Evolutionary conservation across 1,140 invertebrate species (phyloP).

Genomic region (Limonius californicus): DNA sequence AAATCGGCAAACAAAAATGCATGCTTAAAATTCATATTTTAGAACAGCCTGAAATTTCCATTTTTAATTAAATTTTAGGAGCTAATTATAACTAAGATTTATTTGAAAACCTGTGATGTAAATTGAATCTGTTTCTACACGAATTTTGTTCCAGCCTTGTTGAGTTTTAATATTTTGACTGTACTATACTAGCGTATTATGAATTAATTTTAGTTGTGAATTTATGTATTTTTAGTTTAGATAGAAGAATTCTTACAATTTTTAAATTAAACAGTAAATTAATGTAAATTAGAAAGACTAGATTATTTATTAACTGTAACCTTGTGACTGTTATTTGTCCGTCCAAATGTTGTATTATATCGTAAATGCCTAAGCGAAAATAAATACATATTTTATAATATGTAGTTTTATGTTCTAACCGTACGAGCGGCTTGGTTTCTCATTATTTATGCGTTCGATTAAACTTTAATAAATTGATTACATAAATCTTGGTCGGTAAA

Average conservation of each 20-base stretch:
- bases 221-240: background rate
- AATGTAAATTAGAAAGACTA: background rate
- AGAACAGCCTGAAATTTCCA: no score
- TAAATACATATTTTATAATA: background rate
- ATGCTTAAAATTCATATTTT: no score
- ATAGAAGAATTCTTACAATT: background rate
- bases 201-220: background rate
- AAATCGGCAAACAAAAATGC: no score
- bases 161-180: background rate
- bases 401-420: no score
- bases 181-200: background rate
- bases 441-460: background rate
- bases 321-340: background rate
- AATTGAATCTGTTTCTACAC: background rate
- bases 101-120: background rate
- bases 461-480: constrained; percentile 7
- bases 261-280: no score
- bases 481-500: no score
- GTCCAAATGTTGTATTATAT: background rate
- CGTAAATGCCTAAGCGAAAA: background rate
- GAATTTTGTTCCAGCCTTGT: background rate
- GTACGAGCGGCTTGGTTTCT: background rate
- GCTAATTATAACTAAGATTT: no score
- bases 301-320: background rate
- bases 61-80: no score